Base-by-base conservation (phyloP, 2,888 invertebrate genomes). In the Brenthis daphne region DNA sequence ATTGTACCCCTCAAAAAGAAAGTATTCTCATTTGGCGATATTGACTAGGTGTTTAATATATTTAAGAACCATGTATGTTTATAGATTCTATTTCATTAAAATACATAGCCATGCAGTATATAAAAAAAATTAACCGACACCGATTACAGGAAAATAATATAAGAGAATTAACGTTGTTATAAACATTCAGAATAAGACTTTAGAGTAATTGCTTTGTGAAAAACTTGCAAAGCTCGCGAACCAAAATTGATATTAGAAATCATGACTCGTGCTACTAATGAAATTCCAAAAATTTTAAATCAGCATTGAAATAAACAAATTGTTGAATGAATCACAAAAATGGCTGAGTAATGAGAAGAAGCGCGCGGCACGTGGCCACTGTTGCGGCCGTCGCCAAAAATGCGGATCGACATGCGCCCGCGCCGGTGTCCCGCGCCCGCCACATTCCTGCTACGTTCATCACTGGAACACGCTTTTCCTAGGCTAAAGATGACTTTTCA, bases 281-380 rank as follows among this genome's bases (percentile, higher is more conserved):
- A 50, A 54, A 65, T 65, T 65, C 43, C 20, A 68, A 70, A 13
- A 65, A 70, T 68, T 57, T 65, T n/a, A 29, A 33, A 57, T 63
- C 51, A 58, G 48, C n/a, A 56, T 68, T 51, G 47, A 61, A 70
- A 68, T 64, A 51, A 51, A 50, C 64, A 33, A 60, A 65, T 61
- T 57, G 58, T 57, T 66, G 54, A 66, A 57, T 71, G 68, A 71
- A 68, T 71, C 70, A 71, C 70, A 65, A 65, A 63, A 68, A 68
- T 71, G 37, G 50, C 48, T 67, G 70, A 67, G 70, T 65, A 71
- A 68, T 13, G 67, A 53, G 57, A 13, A 57, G 13, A 29, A 14
- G 53, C 14, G 12, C 24, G 57, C 60, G 55, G 33, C 43, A 58
- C 60, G 68, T 57, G 56, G 65, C 61, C 33, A 16, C 12, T 16